Base-by-base conservation (phyloP, 2,113 vertebrate genomes). In the Panthera tigris region DNA sequence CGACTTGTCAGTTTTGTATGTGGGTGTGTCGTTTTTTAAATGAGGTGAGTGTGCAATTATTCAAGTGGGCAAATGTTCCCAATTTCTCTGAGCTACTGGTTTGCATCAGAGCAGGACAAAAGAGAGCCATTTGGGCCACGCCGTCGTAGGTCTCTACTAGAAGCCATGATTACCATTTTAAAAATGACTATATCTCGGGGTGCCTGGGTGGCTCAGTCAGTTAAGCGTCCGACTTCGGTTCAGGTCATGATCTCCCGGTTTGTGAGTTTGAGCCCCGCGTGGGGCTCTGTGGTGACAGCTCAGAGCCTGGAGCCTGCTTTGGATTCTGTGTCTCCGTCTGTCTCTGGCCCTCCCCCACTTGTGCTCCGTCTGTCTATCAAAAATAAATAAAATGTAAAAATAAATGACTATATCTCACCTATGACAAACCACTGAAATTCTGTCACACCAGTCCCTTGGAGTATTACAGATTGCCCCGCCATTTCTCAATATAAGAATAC, bases 1-100 rank as follows among this genome's bases (percentile, higher is more conserved):
- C 97, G 98, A 98, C 81, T 95, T 96, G 95, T 97, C 97, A 71
- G 65, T 97, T 95, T 94, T 68, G 78, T 69, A 73, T 48, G 78
- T 69, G 90, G 73, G 66, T 65, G 88, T 93, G 71, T 94, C 83
- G 55, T 65, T 96, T 98, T 97, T 11, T 74, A 97, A 97, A 95
- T 84, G 93, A 94, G 41, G 68, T 83, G 57, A 94, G 93, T 25
- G 55, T 52, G 52, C 57, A 89, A 96, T 91, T 97, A 83, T 89
- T 97, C 71, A 87, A 85, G 36, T 85, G 52, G 74, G 39, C 33
- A 94, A 74, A 96, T 25, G 29, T 74, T 88, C 63, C 23, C 50
- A 25, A 41, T 66, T 89, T 84, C 50, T 96, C 57, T 86, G 45
- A 91, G 87, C 74, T 88, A 10, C 71, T 94, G 71, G n/a, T 66